Base-by-base conservation (phyloP, 2,113 vertebrate species). In the Daphoenositta chrysoptera region DNA sequence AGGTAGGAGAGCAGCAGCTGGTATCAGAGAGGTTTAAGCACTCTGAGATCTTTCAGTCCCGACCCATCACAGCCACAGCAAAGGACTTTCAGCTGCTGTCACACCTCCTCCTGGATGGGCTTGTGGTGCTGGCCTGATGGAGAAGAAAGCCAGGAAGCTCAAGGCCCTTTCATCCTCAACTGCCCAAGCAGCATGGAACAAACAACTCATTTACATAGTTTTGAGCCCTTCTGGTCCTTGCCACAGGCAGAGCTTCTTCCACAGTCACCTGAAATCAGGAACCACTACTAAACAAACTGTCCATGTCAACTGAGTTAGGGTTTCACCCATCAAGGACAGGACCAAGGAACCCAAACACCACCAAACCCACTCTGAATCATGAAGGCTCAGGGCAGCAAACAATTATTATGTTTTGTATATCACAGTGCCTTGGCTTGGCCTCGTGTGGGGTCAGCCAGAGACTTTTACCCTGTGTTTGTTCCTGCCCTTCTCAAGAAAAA, bases 261-360 rank as follows among this genome's bases (percentile, higher is more conserved):
- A 69, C 5, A 35, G 23, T 24, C 28, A 76, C 33, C 27, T 5
- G 1, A 85, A 93, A 73, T 28, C 58, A 88, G 14, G 37, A 73
- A 54, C 10, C 33, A 48, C 24, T n/a, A 37, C 22, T 33, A 13
- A 81, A 50, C 76, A 63, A 89, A 56, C 39, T 23, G 4, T 9
- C n/a, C 6, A 31, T 23, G 26, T 22, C 13, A 54, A 33, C 0
- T 14, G 28, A 83, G 4, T 37, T 58, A 28, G 0, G 1, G 35
- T 27, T 73, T 77, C 51, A 75, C 9, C 21, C 35, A 35, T 5
- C 7, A 58, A 40, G 35, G 56, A 69, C 35, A 44, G 37, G 6
- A 28, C 26, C 30, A 70, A 47, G 22, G 51, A 91, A 70, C 15
- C 4, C 31, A 54, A 44, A 42, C 14, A 78, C 3, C 37, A 65